Base-by-base conservation (phyloP, 2,888 invertebrate genomes). In the Xanthorhoe spadicearia region DNA sequence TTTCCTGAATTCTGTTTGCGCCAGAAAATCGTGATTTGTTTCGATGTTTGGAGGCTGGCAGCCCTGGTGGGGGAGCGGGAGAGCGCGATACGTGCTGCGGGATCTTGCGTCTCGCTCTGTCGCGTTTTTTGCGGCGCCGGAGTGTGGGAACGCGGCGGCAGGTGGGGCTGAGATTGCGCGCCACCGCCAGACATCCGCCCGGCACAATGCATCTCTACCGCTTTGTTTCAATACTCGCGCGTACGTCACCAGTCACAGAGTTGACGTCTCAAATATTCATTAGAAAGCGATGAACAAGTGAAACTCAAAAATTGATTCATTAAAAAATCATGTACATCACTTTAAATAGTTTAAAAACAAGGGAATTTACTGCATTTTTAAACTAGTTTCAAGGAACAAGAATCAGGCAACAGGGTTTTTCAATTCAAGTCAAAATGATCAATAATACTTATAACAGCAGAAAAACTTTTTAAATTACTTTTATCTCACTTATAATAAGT, bases 111-210 rank as follows among this genome's bases (percentile, higher is more conserved):
- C 91, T 85, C 87, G 80, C 78, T 90, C 90, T 79, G 79, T 76
- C 87, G 80, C 80, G 90, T 93, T 93, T 92, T 93, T 93, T 92
- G 91, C 92, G 90, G 91, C 92, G 92, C 89, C 87, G 89, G 92
- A 93, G 93, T 93, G 93, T 93, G 93, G 93, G 93, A 93, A 93
- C 92, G 85, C 84, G 77, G 85, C 88, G 90, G 93, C 93, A 93
- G 93, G 93, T 93, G 93, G 92, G 90, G 87, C 89, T 85, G 92
- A 92, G 93, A 93, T 92, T 92, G 92, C 90, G 90, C 86, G 90
- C 10, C 38, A 43, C 13, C 90, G 72, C 63, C 67, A 61, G 92
- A 92, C 93, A 93, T 93, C 93, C 92, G 92, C 90, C 84, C 90
- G 86, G 82, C 86, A 91, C 92, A 90, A 91, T 90, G 90, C 92